Evolutionary conservation across 2,888 invertebrate genomes (phyloP).

Genomic region (Mythimna albipuncta): DNA sequence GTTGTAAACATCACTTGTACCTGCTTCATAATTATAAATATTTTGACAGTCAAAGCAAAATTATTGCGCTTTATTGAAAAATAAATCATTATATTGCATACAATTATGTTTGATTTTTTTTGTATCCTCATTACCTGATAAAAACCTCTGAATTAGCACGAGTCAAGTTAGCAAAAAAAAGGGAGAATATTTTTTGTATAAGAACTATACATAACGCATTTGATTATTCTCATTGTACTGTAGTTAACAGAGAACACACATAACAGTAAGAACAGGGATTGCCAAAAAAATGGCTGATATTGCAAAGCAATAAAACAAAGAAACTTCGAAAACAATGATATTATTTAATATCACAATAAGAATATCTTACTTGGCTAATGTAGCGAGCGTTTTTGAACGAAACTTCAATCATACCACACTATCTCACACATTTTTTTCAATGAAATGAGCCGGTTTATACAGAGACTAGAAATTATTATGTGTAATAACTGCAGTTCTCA

Average conservation of each 20-base stretch:
- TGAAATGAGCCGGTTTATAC: slow-evolving; percentile 42
- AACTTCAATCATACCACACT: slow-evolving; percentile 50
- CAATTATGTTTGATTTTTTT: slow-evolving; percentile 71
- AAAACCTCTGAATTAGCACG: not conserved
- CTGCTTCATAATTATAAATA: slow-evolving; percentile 88
- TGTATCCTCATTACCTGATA: not conserved
- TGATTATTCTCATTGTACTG: too few relatives aligned
- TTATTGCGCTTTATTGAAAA: slow-evolving; percentile 90
- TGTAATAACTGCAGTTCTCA: slow-evolving; percentile 57
- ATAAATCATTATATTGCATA: slow-evolving; percentile 89
- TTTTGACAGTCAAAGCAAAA: slow-evolving; percentile 90
- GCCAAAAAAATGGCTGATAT: not conserved
- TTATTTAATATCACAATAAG: slow-evolving; percentile 84
- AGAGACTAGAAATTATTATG: slow-evolving; percentile 59
- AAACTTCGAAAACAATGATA: slow-evolving; percentile 69
- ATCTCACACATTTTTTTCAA: slow-evolving; percentile 41
- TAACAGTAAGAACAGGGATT: not conserved
- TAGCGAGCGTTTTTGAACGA: slow-evolving; percentile 56
- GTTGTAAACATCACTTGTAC: slow-evolving; percentile 89
- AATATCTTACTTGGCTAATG: slow-evolving; percentile 64
- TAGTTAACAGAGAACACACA: slow-evolving; percentile 11
- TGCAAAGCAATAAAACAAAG: slow-evolving; percentile 49
- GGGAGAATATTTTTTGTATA: too few relatives aligned
- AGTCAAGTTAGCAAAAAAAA: not conserved
- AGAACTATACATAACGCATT: too few relatives aligned